These are phyloP conservation scores for Episyrphus balteatus DNA, from an alignment of 1,140 invertebrate species.

Conservation along the genomic window DNA sequence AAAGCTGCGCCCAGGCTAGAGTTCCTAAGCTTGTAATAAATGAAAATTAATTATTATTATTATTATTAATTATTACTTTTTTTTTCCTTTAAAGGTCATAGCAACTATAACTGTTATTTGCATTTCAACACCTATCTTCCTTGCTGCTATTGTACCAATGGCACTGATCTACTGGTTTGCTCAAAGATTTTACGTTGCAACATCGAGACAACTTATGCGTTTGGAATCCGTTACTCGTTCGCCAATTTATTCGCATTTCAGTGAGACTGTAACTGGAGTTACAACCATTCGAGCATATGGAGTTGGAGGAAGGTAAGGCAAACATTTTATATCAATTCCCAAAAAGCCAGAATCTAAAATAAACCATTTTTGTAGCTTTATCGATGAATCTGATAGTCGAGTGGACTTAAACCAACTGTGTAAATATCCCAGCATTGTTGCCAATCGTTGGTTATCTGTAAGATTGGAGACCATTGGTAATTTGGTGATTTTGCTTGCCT, in stretches of 20 bases:
- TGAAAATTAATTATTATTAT: too few species aligned
- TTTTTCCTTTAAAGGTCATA: slow-evolving; percentile 48
- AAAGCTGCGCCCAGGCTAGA: too few species aligned
- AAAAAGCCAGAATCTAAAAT: neutral
- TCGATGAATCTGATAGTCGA: slow-evolving; percentile 66
- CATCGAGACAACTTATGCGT: slow-evolving; percentile 88
- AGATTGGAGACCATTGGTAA: slow-evolving; percentile 88
- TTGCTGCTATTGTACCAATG: slow-evolving; percentile 73
- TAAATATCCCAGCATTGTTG: slow-evolving; percentile 77
- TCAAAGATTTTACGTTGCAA: slow-evolving; percentile 87
- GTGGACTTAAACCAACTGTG: slow-evolving; percentile 84
- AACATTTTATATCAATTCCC: neutral
- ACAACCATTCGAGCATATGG: slow-evolving; percentile 68
- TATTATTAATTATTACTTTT: neutral
- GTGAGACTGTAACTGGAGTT: slow-evolving; percentile 78
- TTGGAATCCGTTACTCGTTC: slow-evolving; percentile 91
- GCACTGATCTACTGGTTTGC: slow-evolving; percentile 81
- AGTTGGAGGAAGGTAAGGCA: slow-evolving; percentile 50
- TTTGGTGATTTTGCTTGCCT: slow-evolving; percentile 79
- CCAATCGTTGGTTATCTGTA: slow-evolving; percentile 85
- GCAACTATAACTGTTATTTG: slow-evolving; percentile 84
- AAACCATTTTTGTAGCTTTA: slow-evolving; percentile 46
- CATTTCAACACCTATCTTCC: slow-evolving; percentile 77
- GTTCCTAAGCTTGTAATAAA: too few species aligned
- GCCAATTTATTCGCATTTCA: slow-evolving; percentile 97